These are phyloP conservation scores for Enteromius thamalakanensis DNA, from an alignment of 2,797 vertebrate species.

Conservation along the genomic window DNA sequence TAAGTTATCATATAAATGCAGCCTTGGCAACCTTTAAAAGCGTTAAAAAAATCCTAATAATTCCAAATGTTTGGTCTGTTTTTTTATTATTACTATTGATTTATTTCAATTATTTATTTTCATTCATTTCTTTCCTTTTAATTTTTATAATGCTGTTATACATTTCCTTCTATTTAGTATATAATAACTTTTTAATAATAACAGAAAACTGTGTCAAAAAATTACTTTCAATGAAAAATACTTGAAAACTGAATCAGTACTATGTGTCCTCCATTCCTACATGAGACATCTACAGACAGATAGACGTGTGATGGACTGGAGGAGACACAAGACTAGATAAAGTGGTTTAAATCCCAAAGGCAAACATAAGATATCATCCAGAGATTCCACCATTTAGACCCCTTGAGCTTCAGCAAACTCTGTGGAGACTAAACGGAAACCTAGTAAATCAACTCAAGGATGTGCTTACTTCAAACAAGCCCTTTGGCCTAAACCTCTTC, in stretches of 20 bases:
- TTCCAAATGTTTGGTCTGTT: background rate
- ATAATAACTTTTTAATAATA: background rate
- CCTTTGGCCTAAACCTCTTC: constrained; percentile 26
- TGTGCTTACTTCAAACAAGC: constrained; percentile 35
- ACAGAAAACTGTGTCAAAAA: background rate
- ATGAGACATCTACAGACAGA: constrained; percentile 6
- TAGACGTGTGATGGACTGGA: constrained; percentile 31
- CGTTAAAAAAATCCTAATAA: background rate
- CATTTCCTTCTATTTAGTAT: background rate
- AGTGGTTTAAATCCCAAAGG: constrained; percentile 41
- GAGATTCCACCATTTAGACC: constrained; percentile 7
- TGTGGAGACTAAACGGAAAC: constrained; percentile 27
- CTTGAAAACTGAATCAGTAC: background rate
- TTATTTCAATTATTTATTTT: background rate
- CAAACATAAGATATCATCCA: constrained; percentile 44
- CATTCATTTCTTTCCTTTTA: background rate
- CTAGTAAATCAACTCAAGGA: constrained; percentile 48
- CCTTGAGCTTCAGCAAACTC: constrained; percentile 27
- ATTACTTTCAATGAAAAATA: background rate
- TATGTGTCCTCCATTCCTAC: background rate
- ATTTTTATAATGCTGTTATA: background rate
- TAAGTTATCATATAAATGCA: background rate
- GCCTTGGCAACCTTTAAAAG: background rate
- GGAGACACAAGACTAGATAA: constrained; percentile 38
- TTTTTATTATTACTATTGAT: too few relatives aligned